Percentiles rank a stretch among this genome's conserved stretches.
Evolutionary conservation across 1,140 invertebrate species (phyloP).

Genomic region (Sitobion miscanthi): DNA sequence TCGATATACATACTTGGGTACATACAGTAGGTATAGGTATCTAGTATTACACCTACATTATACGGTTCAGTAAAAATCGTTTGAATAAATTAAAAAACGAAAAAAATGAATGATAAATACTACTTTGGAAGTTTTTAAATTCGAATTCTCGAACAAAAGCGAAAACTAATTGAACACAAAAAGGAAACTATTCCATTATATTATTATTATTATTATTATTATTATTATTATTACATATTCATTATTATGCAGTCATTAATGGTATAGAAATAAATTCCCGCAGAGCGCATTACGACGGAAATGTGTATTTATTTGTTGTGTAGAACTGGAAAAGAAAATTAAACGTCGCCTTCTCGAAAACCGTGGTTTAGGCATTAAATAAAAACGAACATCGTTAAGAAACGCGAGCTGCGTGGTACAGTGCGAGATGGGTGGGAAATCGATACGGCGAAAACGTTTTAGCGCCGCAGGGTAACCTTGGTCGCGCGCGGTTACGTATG

Average conservation of each 20-base stretch:
- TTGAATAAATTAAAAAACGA: not conserved
- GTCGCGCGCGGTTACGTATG: not conserved
- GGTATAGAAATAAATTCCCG: not conserved
- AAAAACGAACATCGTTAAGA: not conserved
- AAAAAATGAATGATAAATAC: not conserved
- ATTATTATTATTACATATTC: too few species aligned
- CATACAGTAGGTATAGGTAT: not conserved
- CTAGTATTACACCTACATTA: not conserved
- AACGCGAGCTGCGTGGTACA: not conserved
- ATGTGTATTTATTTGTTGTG: not conserved
- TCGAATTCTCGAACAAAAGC: not conserved
- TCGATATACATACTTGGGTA: not conserved
- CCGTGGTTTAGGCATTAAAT: not conserved
- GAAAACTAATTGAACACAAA: not conserved
- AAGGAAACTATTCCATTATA: not conserved
- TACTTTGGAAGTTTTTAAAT: not conserved
- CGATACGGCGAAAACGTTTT: not conserved
- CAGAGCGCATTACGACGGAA: not conserved
- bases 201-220: not conserved
- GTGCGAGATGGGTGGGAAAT: not conserved
- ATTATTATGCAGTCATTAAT: not conserved
- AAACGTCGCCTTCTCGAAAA: not conserved
- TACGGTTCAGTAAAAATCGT: not conserved
- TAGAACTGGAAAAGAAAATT: not conserved
- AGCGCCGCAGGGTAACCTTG: too few species aligned